Percentiles rank a stretch among this genome's conserved stretches.
These are phyloP conservation scores for Euura lappo DNA, from an alignment of 1,140 invertebrate genomes.

Conservation along the genomic window DNA sequence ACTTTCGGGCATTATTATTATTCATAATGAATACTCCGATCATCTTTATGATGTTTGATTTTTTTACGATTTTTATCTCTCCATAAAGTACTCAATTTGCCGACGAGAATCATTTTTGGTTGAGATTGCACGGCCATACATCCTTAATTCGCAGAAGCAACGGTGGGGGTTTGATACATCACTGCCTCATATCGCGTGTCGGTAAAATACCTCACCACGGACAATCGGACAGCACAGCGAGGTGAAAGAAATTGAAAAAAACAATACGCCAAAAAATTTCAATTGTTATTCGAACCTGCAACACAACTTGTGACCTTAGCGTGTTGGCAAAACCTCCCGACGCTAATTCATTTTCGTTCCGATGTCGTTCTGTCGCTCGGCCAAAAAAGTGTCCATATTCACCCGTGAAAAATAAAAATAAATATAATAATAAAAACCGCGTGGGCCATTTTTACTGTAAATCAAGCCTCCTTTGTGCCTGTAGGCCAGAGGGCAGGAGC, in stretches of 20 bases:
- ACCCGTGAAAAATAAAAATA: not conserved
- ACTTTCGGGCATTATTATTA: too few species aligned
- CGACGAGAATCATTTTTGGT: too few species aligned
- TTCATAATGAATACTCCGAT: too few species aligned
- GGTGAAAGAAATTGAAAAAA: not conserved
- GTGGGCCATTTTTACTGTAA: not conserved
- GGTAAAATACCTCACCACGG: too few species aligned
- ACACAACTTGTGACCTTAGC: not conserved
- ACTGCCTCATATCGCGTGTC: too few species aligned
- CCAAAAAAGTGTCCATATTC: not conserved
- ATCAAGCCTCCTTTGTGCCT: not conserved
- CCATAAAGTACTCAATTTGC: too few species aligned
- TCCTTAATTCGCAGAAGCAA: too few species aligned
- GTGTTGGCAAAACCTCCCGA: not conserved
- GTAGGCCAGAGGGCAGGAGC: not conserved
- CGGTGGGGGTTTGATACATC: too few species aligned
- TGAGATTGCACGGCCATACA: too few species aligned
- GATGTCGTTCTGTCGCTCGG: not conserved
- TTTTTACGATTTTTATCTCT: too few species aligned
- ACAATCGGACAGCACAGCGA: too few species aligned
- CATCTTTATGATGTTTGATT: too few species aligned
- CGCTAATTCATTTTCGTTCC: slow-evolving; percentile 1
- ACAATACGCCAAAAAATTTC: not conserved
- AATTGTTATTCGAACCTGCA: not conserved
- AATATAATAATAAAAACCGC: not conserved